Evolutionary conservation across 2,797 vertebrate species (phyloP), one percentile per base, ranked within the genome.

Genomic region (Distichodus sexfasciatus): DNA sequence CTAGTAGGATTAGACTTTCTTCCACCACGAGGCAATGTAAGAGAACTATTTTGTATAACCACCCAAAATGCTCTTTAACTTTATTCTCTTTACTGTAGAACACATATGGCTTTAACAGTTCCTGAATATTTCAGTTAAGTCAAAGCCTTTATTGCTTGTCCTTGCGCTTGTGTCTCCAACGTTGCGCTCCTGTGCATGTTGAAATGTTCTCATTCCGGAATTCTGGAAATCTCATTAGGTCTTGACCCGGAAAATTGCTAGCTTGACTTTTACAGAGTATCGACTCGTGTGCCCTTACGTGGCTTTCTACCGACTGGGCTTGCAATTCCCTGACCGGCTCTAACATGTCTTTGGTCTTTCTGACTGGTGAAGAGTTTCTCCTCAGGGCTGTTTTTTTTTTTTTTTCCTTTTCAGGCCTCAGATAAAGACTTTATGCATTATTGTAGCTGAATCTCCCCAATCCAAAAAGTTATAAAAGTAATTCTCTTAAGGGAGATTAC

Each of bases 201-300:
- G 12, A 17, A 33, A 40, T 10, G 17, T 23, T 31, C n/a, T n/a
- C n/a, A n/a, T n/a, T n/a, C n/a, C n/a, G 21, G 48, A 28, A 41
- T 53, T 43, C 36, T 29, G 17, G 17, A 33, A 33, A 10, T 31
- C 17, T 29, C 15, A 33, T 41, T 54, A 51, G 35, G 6, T 26
- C 0, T 12, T 41, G 62, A 65, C 23, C 62, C n/a, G 26, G 62
- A 15, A 53, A 51, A 53, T 54, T 44, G 12, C 48, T 43, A n/a
- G 12, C 19, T 9, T 66, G 64, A 44, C 50, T 66, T 55, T 8
- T 33, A 29, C 64, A 17, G 64, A 5, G 15, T 54, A 55, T 66
- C 28, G 36, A 53, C 36, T 53, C 15, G 0, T 4, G n/a, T 1
- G 2, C 19, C 21, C 21, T 46, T 6, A 19, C 44, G 11, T 9